These are phyloP conservation scores for Bubo scandiacus DNA, from an alignment of 2,113 vertebrate genomes.

Conservation along the genomic window DNA sequence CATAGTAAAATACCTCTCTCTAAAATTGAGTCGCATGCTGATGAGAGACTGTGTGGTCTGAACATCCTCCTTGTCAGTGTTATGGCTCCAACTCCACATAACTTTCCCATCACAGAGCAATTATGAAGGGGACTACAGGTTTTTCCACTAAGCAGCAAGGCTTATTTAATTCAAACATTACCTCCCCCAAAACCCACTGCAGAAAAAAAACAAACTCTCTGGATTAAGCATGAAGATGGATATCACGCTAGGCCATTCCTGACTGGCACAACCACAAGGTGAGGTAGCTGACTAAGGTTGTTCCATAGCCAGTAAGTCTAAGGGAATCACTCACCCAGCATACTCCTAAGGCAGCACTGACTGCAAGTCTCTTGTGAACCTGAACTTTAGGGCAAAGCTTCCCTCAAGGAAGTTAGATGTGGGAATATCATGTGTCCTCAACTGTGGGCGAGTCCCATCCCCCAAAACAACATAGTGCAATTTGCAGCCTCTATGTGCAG, in stretches of 20 bases:
- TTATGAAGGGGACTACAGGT: not conserved
- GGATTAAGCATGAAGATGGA: not conserved
- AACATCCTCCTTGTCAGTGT: not conserved
- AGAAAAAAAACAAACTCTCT: not conserved
- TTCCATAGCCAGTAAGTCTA: not conserved
- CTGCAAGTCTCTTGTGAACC: not conserved
- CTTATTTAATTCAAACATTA: not conserved
- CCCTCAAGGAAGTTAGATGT: not conserved
- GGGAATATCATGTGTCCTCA: not conserved
- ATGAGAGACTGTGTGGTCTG: not conserved
- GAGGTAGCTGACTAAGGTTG: not conserved
- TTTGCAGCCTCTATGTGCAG: not conserved
- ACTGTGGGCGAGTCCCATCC: not conserved
- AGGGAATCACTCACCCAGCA: not conserved
- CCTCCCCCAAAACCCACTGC: not conserved
- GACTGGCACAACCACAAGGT: not conserved
- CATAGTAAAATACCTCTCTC: not conserved
- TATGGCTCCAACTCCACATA: not conserved
- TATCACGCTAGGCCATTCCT: not conserved
- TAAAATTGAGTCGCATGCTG: not conserved
- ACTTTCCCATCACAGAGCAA: not conserved
- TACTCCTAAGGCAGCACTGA: not conserved
- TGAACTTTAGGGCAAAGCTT: not conserved
- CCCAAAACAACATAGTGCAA: fast-evolving
- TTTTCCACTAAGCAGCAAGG: not conserved